A percentile compares a stretch with the other conserved stretches of the same genome.
Conservation (phyloP, 2,113 vertebrate genomes). For the Ahaetulla prasina region DNA sequence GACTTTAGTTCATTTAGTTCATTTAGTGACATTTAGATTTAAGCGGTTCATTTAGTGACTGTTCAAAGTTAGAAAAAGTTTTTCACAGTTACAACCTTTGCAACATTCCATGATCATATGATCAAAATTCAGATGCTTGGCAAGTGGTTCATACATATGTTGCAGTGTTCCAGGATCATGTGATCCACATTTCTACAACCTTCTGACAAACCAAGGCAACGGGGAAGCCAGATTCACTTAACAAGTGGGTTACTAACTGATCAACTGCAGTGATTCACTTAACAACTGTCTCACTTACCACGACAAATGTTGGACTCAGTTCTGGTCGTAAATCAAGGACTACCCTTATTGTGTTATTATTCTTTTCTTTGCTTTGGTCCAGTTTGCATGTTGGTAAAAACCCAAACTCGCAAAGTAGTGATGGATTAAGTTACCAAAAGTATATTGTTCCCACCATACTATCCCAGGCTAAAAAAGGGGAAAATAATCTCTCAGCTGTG, state of each 20-base stretch:
- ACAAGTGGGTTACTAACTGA: no score
- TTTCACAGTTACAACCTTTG: background rate
- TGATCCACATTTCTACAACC: background rate
- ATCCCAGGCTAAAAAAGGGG: conserved; percentile 16
- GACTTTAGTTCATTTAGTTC: no score
- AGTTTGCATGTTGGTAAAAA: background rate
- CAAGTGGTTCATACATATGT: background rate
- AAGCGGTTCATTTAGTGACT: background rate
- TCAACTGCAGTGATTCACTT: no score
- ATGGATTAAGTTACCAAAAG: background rate
- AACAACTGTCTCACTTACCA: no score
- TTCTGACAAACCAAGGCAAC: background rate
- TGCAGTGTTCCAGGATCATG: background rate
- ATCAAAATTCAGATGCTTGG: background rate
- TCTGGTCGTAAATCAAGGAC: background rate
- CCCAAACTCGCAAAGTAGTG: background rate
- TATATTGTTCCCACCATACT: background rate
- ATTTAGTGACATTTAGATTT: no score
- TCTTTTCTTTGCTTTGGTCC: background rate
- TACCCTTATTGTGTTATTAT: background rate
- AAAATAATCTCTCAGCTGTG: background rate
- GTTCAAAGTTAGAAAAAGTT: background rate
- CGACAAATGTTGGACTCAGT: background rate
- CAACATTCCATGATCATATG: background rate
- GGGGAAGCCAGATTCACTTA: background rate